Conservation (phyloP, 2,888 invertebrate species). For the Sinotaia quadrata region DNA sequence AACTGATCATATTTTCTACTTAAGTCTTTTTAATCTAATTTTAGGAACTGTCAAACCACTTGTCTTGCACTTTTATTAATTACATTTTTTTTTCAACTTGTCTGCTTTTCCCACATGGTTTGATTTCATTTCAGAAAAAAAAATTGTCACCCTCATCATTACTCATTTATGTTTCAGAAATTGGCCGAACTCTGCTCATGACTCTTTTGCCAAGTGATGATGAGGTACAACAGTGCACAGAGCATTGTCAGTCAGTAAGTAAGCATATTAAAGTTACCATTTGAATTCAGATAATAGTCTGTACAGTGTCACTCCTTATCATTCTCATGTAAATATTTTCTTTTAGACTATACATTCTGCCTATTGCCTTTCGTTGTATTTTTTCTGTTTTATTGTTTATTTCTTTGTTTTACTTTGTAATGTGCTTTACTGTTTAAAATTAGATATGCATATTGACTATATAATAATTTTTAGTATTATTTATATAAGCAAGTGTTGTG, state of each 20-base stretch:
- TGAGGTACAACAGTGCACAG: constrained; percentile 56
- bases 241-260: constrained; percentile 60
- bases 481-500: no score
- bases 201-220: constrained; percentile 55
- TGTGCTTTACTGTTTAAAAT: neutral
- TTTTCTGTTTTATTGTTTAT: neutral
- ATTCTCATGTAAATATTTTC: no score
- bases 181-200: constrained; percentile 28
- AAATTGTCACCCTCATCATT: neutral
- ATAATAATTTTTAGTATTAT: no score
- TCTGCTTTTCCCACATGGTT: neutral
- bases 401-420: neutral
- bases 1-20: no score
- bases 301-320: no score
- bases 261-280: no score
- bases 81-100: constrained; percentile 8
- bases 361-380: no score
- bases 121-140: no score
- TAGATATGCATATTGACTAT: neutral
- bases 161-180: constrained; percentile 30
- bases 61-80: neutral
- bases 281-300: no score
- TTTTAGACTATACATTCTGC: no score
- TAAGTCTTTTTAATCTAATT: no score
- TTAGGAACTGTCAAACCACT: no score